phyloP scores from a whole-genome alignment of 2,797 vertebrate species.

The Acanthopagrus latus region DNA sequence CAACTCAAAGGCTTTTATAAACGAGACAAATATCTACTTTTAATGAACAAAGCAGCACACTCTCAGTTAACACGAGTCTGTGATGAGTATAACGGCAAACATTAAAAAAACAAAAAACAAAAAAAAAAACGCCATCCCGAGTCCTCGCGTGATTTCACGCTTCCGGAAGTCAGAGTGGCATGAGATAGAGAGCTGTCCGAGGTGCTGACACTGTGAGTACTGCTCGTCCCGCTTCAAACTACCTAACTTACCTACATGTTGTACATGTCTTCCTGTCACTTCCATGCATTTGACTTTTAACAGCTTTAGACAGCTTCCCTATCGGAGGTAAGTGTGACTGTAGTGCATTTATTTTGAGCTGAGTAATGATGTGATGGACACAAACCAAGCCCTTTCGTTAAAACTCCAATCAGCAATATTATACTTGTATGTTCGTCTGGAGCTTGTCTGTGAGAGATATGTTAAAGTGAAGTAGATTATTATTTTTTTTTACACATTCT shows the following conservation, averaged over 20 bases:
- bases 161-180: conserved; percentile 64
- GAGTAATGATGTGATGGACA: neutral
- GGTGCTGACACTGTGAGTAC: conserved; percentile 77
- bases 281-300: neutral
- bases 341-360: neutral
- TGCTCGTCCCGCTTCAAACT: conserved; percentile 17
- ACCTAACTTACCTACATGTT: neutral
- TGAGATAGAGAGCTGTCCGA: conserved; percentile 75
- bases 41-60: rapidly evolving
- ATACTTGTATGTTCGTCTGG: neutral
- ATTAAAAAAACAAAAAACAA: neutral
- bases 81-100: neutral
- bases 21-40: rapidly evolving
- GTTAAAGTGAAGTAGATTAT: neutral
- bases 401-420: conserved; percentile 6
- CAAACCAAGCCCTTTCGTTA: neutral
- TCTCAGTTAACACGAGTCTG: neutral
- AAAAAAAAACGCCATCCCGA: neutral
- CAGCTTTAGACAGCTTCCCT: neutral
- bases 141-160: conserved; percentile 63
- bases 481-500: neutral
- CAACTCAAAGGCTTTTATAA: neutral
- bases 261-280: neutral
- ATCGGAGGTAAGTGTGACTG: conserved; percentile 1
- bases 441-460: conserved; percentile 5